Evolutionary conservation across 2,888 invertebrate genomes (phyloP).

Genomic region (Salpingus planirostris): DNA sequence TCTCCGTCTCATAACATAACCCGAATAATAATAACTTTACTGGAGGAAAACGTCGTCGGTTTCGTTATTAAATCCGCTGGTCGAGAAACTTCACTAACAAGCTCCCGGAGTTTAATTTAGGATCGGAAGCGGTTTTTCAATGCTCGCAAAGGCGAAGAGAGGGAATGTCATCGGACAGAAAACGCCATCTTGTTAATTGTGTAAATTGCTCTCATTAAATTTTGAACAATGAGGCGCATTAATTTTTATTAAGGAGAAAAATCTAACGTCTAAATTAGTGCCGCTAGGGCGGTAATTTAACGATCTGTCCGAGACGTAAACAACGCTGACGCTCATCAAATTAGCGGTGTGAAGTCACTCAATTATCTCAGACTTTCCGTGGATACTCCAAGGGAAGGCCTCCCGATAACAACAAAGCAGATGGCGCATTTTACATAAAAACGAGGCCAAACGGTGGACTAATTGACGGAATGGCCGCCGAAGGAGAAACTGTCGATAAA

Average conservation of each 20-base stretch:
- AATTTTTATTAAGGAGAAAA: constrained; percentile 14
- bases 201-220: constrained; percentile 17
- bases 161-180: constrained; percentile 13
- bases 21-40: too few relatives aligned
- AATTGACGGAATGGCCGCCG: too few relatives aligned
- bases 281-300: constrained; percentile 11
- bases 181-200: constrained; percentile 17
- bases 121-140: constrained; percentile 17
- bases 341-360: constrained; percentile 10
- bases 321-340: too few relatives aligned
- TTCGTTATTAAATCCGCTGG: constrained; percentile 13
- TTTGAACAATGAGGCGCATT: constrained; percentile 13
- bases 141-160: constrained; percentile 14
- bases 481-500: too few relatives aligned
- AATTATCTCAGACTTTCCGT: constrained; percentile 1
- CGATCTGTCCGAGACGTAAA: background rate
- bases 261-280: constrained; percentile 12
- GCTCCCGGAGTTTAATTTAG: constrained; percentile 12
- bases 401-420: background rate
- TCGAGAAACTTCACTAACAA: constrained; percentile 11
- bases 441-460: too few relatives aligned
- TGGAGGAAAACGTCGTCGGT: too few relatives aligned
- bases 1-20: too few relatives aligned
- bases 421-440: too few relatives aligned
- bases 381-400: background rate